Conservation (phyloP, 1,140 invertebrate species). For the Aphaenogaster rudis region DNA sequence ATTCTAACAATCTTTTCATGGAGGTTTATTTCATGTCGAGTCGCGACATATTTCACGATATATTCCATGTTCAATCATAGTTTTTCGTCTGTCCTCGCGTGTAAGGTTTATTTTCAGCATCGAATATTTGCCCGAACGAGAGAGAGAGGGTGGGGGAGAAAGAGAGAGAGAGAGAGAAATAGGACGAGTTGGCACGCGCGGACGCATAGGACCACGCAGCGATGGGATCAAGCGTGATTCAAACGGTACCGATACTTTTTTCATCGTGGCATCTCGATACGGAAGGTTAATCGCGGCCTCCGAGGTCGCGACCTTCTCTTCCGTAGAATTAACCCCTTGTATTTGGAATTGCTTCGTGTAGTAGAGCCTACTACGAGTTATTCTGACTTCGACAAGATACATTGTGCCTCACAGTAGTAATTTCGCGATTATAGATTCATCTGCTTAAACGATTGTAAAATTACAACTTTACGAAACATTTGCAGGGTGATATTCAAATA, state of each 20-base stretch:
- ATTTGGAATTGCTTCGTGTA: neutral
- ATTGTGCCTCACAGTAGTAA: neutral
- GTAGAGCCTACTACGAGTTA: neutral
- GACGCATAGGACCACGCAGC: neutral
- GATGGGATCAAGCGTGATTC: slow-evolving; percentile 44
- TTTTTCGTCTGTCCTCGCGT: slow-evolving; percentile 44
- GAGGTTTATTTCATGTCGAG: neutral
- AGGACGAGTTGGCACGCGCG: slow-evolving; percentile 16
- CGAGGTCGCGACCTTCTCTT: slow-evolving; percentile 32
- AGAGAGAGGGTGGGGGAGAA: slow-evolving; percentile 31
- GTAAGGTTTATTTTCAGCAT: slow-evolving; percentile 62
- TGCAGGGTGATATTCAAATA: neutral
- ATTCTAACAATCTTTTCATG: neutral
- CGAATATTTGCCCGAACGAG: slow-evolving; percentile 41
- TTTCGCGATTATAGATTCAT: neutral
- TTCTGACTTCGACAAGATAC: slow-evolving; percentile 3
- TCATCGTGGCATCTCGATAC: slow-evolving; percentile 16
- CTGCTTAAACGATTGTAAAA: slow-evolving; percentile 16
- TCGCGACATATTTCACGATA: neutral
- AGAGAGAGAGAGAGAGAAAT: slow-evolving; percentile 75
- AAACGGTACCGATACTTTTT: slow-evolving; percentile 48
- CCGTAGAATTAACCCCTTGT: slow-evolving; percentile 41
- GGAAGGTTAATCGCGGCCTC: slow-evolving; percentile 38
- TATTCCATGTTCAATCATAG: slow-evolving; percentile 11
- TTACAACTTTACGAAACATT: neutral